Base-by-base conservation (phyloP, 2,797 vertebrate species). In the Labroides dimidiatus region DNA sequence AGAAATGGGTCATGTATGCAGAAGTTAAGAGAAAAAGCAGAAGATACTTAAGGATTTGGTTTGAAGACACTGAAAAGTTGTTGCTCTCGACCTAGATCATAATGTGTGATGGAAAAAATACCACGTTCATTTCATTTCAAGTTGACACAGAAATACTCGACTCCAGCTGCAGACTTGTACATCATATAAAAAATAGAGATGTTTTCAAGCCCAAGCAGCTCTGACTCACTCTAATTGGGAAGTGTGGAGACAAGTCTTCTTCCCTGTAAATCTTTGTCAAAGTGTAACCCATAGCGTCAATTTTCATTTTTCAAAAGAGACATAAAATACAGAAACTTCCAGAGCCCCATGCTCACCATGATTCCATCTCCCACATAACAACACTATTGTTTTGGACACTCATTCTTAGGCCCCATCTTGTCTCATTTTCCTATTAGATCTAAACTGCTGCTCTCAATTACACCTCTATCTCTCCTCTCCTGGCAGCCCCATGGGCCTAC, bases 381-480 rank as follows among this genome's bases (percentile, higher is more conserved):
- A 82, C 81, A 37, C 59, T 53, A 84, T 87, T 82, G 79, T 85
- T 54, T 80, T 65, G 65, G 87, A 84, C 84, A 61, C 77, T 87
- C 82, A 67, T 76, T 85, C 78, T 84, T 84, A n/a, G 81, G 70
- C 66, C 79, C 71, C 66, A 77, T 87, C 84, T 91, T 82, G 84
- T 92, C 87, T 92, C 78, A 93, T 93, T 94, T 94, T 89, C 87
- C 80, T 90, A 84, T 92, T 91, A 89, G 86, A 90, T 91, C 86
- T 90, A 90, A 87, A 91, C 81, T 80, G 79, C 87, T 82, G 84
- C 85, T 90, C 90, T 91, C 87, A 88, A 89, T 92, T 91, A 85
- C 85, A 84, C 84, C 84, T 87, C 80, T 77, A 54, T 80, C 66
- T 71, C 51, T 62, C 33, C 69, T 84, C 75, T 77, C 45, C 68